Evolutionary conservation across 2,113 vertebrate species (phyloP).

Genomic region (Hippocampus abdominalis): DNA sequence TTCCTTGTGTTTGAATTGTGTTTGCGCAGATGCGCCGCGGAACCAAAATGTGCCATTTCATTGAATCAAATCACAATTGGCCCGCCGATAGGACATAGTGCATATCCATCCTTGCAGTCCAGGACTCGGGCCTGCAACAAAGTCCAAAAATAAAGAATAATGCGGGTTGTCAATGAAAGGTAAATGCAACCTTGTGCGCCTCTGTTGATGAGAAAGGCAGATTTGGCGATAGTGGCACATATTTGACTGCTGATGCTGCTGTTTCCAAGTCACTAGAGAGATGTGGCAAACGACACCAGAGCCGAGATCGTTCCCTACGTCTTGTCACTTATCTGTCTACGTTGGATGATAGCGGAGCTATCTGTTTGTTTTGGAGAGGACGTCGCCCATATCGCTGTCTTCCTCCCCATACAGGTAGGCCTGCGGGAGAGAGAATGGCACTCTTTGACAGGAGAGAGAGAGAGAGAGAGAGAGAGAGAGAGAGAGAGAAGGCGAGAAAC

Average conservation of each 20-base stretch:
- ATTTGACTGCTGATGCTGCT: slow-evolving; percentile 1
- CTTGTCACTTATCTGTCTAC: slow-evolving; percentile 38
- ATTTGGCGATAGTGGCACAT: neutral
- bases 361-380: slow-evolving; percentile 58
- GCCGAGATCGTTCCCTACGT: slow-evolving; percentile 46
- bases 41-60: neutral
- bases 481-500: slow-evolving; percentile 51
- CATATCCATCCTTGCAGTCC: neutral
- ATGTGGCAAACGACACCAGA: slow-evolving; percentile 54
- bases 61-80: neutral
- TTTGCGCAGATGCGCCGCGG: too few species aligned
- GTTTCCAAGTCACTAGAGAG: slow-evolving; percentile 23
- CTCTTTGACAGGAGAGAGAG: slow-evolving; percentile 51
- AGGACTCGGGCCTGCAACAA: neutral
- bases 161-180: neutral
- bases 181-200: neutral
- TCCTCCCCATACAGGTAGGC: slow-evolving; percentile 59
- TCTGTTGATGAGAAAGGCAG: neutral
- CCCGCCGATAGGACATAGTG: neutral
- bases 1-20: too few species aligned
- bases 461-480: too few species aligned
- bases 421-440: slow-evolving; percentile 54
- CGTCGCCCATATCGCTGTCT: slow-evolving; percentile 57
- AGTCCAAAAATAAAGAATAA: neutral
- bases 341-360: slow-evolving; percentile 43